phyloP scores from a whole-genome alignment of 2,797 vertebrate species.

The Chiloscyllium punctatum region DNA sequence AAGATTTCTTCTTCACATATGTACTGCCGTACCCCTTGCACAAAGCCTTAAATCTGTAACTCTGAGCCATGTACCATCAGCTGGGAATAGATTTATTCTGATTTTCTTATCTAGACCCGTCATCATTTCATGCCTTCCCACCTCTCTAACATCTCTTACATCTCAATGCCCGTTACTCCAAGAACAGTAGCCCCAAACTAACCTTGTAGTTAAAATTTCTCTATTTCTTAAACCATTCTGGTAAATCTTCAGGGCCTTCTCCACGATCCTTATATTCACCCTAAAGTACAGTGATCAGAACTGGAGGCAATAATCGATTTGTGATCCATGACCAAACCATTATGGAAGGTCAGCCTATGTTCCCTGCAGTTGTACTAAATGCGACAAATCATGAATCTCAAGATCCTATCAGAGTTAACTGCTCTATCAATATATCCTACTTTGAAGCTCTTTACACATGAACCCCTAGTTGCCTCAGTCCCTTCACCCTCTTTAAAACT shows the following conservation, averaged over 20 bases:
- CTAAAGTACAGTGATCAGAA: not conserved
- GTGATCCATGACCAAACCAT: not conserved
- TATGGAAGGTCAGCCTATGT: not conserved
- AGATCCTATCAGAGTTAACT: not conserved
- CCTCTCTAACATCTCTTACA: not conserved
- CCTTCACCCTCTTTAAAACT: not conserved
- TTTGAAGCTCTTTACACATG: not conserved
- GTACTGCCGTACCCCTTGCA: too few relatives aligned
- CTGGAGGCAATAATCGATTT: too few relatives aligned
- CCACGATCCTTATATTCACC: not conserved
- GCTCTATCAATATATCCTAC: not conserved
- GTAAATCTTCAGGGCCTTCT: not conserved
- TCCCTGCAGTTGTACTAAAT: not conserved
- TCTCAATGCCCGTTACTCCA: not conserved
- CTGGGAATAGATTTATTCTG: not conserved
- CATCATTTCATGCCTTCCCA: not conserved
- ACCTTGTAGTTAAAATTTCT: not conserved
- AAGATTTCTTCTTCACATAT: not conserved
- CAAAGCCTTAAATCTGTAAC: not conserved
- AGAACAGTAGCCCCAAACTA: not conserved
- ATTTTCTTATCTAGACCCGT: not conserved
- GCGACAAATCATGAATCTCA: not conserved
- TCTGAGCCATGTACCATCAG: too few relatives aligned
- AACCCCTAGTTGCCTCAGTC: not conserved
- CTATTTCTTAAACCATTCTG: not conserved